Base-by-base conservation (phyloP, 2,888 invertebrate species). In the Plagodis dolabraria region DNA sequence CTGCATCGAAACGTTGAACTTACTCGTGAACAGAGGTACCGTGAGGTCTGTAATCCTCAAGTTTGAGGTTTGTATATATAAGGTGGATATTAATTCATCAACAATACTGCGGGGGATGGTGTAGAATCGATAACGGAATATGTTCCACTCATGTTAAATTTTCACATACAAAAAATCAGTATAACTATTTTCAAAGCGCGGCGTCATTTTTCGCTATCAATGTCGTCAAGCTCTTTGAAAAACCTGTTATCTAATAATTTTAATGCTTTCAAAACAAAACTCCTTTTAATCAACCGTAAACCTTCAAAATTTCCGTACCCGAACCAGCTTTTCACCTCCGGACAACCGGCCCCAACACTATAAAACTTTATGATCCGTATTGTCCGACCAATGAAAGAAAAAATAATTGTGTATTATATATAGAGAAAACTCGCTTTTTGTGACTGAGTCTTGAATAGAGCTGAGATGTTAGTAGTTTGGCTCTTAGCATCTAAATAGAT, bases 281-380 rank as follows among this genome's bases (percentile, higher is more conserved):
- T n/a, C n/a, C n/a, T 34, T 57, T 58, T 56, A 59, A 60, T 55
- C 56, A 63, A 58, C 55, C 35, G 48, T 45, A 54, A 48, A 58
- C 58, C 53, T 56, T 49, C 75, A 60, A 49, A 66, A 22, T 40
- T 53, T 58, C 60, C 55, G 47, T 10, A 52, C 56, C 47, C 51
- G 49, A 52, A 49, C 33, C 48, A 34, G 7, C 38, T 45, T 9
- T 8, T 47, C n/a, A 34, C 57, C 52, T 36, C 10, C 10, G 48
- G 44, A n/a, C 33, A 47, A 73, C 67, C 67, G 63, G 57, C 33
- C 70, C 56, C 46, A 56, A 48, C 59, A 57, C 79, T 69, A 85
- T 84, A 85, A 85, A 86, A 86, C 71, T 86, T 86, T 86, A 85
- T 82, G 84, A 76, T 67, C 76, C 82, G 77, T 82, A 84, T 85